Conservation (phyloP, 1,140 invertebrate genomes). For the Paraescarpia echinospica region DNA sequence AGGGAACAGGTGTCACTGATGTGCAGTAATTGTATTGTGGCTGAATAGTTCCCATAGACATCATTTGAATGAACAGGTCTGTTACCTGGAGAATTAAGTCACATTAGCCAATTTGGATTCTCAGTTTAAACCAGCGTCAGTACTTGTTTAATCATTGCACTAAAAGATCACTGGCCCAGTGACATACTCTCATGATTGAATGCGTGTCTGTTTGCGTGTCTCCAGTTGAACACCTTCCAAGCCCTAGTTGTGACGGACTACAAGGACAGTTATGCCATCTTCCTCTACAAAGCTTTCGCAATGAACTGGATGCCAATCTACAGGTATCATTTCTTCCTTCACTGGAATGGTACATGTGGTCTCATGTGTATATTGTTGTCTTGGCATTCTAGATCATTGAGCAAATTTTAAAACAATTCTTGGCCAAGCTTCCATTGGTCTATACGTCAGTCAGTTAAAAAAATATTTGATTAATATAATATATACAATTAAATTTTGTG, state of each 20-base stretch:
- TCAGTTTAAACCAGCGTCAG: not conserved
- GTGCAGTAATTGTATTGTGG: too few species aligned
- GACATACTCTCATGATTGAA: too few species aligned
- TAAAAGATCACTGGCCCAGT: too few species aligned
- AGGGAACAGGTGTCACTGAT: not conserved
- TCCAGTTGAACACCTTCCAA: slow-evolving; percentile 13
- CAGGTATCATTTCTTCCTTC: not conserved
- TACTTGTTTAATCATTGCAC: not conserved
- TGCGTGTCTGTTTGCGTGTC: too few species aligned
- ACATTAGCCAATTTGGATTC: not conserved
- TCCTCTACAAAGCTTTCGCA: not conserved
- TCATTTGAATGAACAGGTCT: too few species aligned
- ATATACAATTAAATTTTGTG: too few species aligned
- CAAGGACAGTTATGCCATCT: not conserved
- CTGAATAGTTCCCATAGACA: too few species aligned
- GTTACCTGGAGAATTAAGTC: not conserved
- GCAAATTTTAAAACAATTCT: too few species aligned
- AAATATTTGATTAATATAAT: not conserved
- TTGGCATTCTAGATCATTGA: not conserved
- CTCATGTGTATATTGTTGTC: not conserved
- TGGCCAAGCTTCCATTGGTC: too few species aligned
- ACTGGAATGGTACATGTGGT: not conserved
- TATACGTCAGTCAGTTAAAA: too few species aligned
- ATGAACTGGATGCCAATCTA: slow-evolving; percentile 7
- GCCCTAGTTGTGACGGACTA: slow-evolving; percentile 6